Percentiles rank a stretch among this genome's conserved stretches.
Evolutionary conservation across 2,888 invertebrate species (phyloP).

Genomic region (Euclidia mi): DNA sequence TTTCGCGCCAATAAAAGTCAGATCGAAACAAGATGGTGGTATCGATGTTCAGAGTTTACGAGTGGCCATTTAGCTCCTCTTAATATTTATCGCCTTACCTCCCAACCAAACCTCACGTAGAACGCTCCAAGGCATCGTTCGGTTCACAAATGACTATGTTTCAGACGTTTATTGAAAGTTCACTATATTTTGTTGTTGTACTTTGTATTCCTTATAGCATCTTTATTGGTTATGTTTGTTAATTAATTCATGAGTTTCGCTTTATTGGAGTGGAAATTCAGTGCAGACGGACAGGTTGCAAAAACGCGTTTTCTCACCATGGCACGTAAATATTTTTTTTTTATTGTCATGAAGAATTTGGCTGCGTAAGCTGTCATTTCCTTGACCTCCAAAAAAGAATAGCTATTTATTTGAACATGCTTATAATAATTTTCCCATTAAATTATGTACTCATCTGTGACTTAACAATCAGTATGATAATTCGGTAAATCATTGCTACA

Average conservation of each 20-base stretch:
- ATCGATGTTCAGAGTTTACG: slow-evolving; percentile 40
- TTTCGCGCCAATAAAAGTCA: slow-evolving; percentile 23
- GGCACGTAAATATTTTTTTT: no score
- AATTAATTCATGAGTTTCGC: no score
- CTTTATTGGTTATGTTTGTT: slow-evolving; percentile 19
- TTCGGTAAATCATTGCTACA: no score
- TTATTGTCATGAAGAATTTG: no score
- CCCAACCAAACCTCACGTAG: slow-evolving; percentile 18
- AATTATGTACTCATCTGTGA: no score
- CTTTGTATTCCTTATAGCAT: slow-evolving; percentile 14
- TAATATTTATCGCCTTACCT: slow-evolving; percentile 35
- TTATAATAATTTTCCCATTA: no score
- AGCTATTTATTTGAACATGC: no score
- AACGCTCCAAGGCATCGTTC: slow-evolving; percentile 21
- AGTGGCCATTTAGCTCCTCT: slow-evolving; percentile 15
- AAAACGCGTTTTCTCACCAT: no score
- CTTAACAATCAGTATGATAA: no score
- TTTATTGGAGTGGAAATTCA: not conserved
- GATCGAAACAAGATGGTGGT: slow-evolving; percentile 18
- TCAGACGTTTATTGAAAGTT: slow-evolving; percentile 14
- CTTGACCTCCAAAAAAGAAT: no score
- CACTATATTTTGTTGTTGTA: slow-evolving; percentile 12
- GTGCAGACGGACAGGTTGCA: no score
- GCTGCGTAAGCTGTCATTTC: no score
- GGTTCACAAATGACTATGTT: slow-evolving; percentile 29